These are phyloP conservation scores for Nyctibius bracteatus DNA, from an alignment of 2,113 vertebrate species.

Conservation along the genomic window DNA sequence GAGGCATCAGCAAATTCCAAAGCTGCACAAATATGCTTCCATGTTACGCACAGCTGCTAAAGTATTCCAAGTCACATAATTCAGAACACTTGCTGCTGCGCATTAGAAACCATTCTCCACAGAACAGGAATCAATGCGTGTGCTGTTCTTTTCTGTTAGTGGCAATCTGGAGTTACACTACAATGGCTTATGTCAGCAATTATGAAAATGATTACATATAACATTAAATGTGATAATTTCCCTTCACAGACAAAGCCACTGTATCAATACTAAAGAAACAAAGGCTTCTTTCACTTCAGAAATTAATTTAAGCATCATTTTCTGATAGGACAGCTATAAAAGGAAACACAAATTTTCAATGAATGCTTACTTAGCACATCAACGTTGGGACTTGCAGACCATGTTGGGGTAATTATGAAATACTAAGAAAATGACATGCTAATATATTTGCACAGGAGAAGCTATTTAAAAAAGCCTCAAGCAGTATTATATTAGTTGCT, in stretches of 20 bases:
- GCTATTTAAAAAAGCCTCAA: neutral
- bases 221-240: neutral
- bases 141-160: neutral
- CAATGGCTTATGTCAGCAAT: neutral
- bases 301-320: neutral
- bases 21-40: slow-evolving; percentile 77
- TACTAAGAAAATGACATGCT: neutral
- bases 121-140: neutral
- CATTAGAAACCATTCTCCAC: neutral
- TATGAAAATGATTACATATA: neutral
- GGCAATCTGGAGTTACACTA: neutral
- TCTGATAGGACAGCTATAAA: neutral
- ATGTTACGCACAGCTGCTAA: slow-evolving; percentile 38
- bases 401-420: neutral
- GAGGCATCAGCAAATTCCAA: slow-evolving; percentile 93
- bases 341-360: neutral
- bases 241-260: neutral
- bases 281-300: neutral
- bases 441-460: neutral
- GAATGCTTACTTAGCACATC: neutral
- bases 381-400: neutral
- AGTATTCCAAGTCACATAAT: neutral
- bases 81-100: neutral
- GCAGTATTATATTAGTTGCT: neutral
- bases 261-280: neutral